Conservation (phyloP, 1,140 invertebrate species). For the Tetraneura akinire region DNA sequence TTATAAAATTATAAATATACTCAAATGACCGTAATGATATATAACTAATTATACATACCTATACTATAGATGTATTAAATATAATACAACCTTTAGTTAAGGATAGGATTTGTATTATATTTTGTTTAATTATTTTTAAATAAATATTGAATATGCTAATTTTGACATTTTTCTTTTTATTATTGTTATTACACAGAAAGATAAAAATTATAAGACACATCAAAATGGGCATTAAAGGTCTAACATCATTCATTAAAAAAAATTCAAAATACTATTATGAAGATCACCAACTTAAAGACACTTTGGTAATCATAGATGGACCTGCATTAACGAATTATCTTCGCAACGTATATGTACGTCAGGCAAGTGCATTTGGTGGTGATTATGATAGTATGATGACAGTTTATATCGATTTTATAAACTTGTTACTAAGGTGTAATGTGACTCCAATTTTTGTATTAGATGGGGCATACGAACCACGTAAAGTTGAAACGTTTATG, state of each 20-base stretch:
- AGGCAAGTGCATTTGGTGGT: conserved; percentile 77
- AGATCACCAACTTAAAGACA: conserved; percentile 68
- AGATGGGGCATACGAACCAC: conserved; percentile 77
- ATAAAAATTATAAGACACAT: too few species aligned
- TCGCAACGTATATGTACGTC: conserved; percentile 66
- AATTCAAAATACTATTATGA: conserved; percentile 69
- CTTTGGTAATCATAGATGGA: conserved; percentile 79
- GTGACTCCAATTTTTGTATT: conserved; percentile 77
- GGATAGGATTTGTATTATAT: too few species aligned
- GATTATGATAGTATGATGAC: conserved; percentile 79
- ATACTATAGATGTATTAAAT: too few species aligned
- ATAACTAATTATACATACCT: too few species aligned
- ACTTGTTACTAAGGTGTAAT: conserved; percentile 70
- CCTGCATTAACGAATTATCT: conserved; percentile 75
- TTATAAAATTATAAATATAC: too few species aligned
- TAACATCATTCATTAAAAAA: conserved; percentile 76
- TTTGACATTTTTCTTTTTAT: too few species aligned
- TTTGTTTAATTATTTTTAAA: too few species aligned
- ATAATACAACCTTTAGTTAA: too few species aligned
- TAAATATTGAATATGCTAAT: too few species aligned
- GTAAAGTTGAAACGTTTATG: conserved; percentile 73
- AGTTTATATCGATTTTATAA: conserved; percentile 70
- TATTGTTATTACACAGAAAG: too few species aligned
- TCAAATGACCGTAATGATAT: too few species aligned
- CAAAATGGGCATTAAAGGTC: conserved; percentile 74